These are phyloP conservation scores for Lasioglossum vierecki DNA, from an alignment of 2,888 invertebrate genomes.

Conservation along the genomic window DNA sequence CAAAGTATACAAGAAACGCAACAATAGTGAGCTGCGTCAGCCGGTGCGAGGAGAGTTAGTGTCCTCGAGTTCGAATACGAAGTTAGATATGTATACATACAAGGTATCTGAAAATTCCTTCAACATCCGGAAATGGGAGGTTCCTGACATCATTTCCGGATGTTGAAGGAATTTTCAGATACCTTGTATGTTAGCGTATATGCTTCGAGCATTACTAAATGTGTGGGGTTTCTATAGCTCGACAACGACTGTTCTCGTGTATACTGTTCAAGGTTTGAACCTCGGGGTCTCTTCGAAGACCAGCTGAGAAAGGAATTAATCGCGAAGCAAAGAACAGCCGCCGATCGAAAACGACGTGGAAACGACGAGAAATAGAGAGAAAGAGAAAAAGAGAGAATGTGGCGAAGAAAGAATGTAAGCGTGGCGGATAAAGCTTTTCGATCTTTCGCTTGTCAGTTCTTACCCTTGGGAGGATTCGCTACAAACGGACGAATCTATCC, in stretches of 20 bases:
- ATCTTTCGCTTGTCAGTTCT: constrained; percentile 76
- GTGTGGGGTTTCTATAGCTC: not conserved
- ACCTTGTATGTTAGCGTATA: not conserved
- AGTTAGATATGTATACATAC: not conserved
- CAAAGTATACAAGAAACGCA: constrained; percentile 12
- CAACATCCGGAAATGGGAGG: too few relatives aligned
- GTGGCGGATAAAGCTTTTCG: constrained; percentile 36
- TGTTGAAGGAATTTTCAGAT: too few relatives aligned
- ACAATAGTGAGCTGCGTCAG: constrained; percentile 60
- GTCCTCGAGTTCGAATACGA: constrained; percentile 20
- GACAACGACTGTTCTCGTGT: not conserved
- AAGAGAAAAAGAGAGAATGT: not conserved
- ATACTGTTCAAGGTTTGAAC: not conserved
- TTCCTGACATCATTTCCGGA: too few relatives aligned
- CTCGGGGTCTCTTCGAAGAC: constrained; percentile 9
- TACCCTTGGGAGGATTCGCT: constrained; percentile 91
- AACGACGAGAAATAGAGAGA: constrained; percentile 31
- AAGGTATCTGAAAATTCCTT: too few relatives aligned
- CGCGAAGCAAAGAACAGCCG: constrained; percentile 9
- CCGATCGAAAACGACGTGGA: constrained; percentile 31
- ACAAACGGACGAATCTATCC: constrained; percentile 90
- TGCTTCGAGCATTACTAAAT: not conserved
- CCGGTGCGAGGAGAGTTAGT: constrained; percentile 47
- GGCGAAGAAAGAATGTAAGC: constrained; percentile 34
- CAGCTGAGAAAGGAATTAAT: constrained; percentile 8